A percentile compares a stretch with the other conserved stretches of the same genome.
These are phyloP conservation scores for Pinna nobilis DNA, from an alignment of 1,140 invertebrate species.

Conservation along the genomic window DNA sequence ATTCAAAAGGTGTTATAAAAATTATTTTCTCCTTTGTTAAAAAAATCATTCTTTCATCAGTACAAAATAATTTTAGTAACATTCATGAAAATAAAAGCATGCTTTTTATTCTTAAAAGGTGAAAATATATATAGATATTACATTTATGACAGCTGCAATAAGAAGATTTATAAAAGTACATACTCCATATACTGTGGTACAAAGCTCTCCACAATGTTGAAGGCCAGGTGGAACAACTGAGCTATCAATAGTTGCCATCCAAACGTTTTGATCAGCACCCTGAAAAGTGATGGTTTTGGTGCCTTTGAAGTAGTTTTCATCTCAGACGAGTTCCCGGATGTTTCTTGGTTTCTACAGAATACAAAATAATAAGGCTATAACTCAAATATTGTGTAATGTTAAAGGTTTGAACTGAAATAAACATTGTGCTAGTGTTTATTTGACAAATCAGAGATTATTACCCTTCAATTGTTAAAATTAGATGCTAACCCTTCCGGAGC, in stretches of 20 bases:
- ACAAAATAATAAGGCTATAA: neutral
- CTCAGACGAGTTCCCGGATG: constrained; percentile 4
- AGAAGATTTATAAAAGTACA: constrained; percentile 13
- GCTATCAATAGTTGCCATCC: constrained; percentile 46
- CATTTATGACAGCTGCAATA: no score
- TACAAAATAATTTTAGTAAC: no score
- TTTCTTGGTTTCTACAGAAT: neutral
- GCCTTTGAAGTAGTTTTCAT: neutral
- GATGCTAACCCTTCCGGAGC: no score
- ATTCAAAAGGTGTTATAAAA: no score
- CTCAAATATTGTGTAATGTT: neutral
- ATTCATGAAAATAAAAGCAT: no score
- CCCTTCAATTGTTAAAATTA: neutral
- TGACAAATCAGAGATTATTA: neutral
- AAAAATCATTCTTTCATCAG: no score
- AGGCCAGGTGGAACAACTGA: constrained; percentile 54
- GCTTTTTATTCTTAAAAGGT: no score
- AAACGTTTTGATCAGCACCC: constrained; percentile 50
- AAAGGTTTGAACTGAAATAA: neutral
- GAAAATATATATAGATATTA: no score
- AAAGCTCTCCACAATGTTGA: constrained; percentile 48
- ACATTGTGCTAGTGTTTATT: neutral
- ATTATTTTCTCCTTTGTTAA: no score
- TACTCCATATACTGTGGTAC: constrained; percentile 54
- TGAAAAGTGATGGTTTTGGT: constrained; percentile 35